Base-by-base conservation (phyloP, 92 coral and sea anemone genomes). In the Epizoanthus illoricatus region DNA sequence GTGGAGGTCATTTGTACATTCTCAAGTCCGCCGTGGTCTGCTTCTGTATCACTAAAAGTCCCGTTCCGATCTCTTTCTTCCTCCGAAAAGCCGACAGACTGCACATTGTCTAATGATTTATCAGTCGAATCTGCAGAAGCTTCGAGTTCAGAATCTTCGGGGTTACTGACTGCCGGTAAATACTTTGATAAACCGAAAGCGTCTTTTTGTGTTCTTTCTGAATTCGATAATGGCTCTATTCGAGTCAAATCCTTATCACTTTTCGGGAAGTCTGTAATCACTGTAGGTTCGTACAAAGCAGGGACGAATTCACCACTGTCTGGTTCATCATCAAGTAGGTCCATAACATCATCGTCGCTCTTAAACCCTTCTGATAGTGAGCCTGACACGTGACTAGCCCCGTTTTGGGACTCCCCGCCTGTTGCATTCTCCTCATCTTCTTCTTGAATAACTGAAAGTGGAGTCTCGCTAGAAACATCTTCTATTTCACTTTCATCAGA, bases 331-430 rank as follows among this genome's bases (percentile, higher is more conserved):
- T 92, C 98, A 1, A 97, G 82, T 54, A 97, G 84, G 83, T 97
- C 99, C 90, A 97, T 89, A 58, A 97, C 98, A 85, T 97, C 99
- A 84, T 97, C 99, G 9, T 97, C 99, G 79, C 94, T 97, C 75
- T 83, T 87, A 74, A 97, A 97, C 61, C 97, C 92, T 65, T 92
- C 99, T 58, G 97, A 90, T 55, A 90, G 85, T 19, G 99, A 97
- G 56, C 88, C 92, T 24, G 87, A 80, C 19, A 87, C 70, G 23
- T 88, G 88, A 74, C 95, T 84, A 42, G 89, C 67, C 12, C 80
- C 86, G 5, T 57, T 81, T 39, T 74, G 73, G 2, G 93, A 80
- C 60, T 87, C 95, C 41, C 75, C 61, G 1, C 75, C 84, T 11
- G 89, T 80, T 16, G 76, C 78, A 12, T 88, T 92, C 61, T 88